These are phyloP conservation scores for Siniperca knerii DNA, from an alignment of 2,113 vertebrate species.

Conservation along the genomic window DNA sequence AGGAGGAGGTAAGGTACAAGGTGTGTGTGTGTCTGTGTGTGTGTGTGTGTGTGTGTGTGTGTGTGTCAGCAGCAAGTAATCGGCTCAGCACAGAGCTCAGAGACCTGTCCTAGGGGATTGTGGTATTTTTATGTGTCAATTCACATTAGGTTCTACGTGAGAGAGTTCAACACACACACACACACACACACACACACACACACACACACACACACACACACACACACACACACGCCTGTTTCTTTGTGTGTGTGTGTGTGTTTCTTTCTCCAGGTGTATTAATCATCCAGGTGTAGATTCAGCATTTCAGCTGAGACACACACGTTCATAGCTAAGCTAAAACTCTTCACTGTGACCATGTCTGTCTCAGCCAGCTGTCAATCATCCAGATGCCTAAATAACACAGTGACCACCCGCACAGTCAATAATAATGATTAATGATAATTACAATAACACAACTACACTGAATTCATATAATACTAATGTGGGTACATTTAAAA, in stretches of 20 bases:
- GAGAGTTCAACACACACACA: conserved; percentile 26
- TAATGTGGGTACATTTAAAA: neutral
- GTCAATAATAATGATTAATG: conserved; percentile 3
- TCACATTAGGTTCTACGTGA: conserved; percentile 67
- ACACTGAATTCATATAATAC: neutral
- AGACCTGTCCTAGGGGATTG: conserved; percentile 65
- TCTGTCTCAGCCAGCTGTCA: conserved; percentile 23
- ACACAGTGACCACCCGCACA: neutral
- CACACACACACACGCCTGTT: neutral
- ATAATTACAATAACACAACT: neutral
- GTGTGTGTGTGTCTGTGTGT: neutral
- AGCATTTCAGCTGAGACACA: conserved; percentile 23
- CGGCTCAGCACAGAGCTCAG: conserved; percentile 55
- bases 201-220: neutral
- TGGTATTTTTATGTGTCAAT: conserved; percentile 71
- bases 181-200: conserved; percentile 18
- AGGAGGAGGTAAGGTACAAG: neutral
- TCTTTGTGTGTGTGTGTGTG: conserved; percentile 11
- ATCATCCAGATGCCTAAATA: conserved; percentile 7
- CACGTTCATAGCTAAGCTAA: neutral
- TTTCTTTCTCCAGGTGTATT: conserved; percentile 37
- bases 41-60: conserved; percentile 11
- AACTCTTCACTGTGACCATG: neutral
- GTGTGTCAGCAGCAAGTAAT: conserved; percentile 55
- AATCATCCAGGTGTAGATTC: conserved; percentile 56